Conservation (phyloP, 2,888 invertebrate genomes). For the Aromia moschata region DNA sequence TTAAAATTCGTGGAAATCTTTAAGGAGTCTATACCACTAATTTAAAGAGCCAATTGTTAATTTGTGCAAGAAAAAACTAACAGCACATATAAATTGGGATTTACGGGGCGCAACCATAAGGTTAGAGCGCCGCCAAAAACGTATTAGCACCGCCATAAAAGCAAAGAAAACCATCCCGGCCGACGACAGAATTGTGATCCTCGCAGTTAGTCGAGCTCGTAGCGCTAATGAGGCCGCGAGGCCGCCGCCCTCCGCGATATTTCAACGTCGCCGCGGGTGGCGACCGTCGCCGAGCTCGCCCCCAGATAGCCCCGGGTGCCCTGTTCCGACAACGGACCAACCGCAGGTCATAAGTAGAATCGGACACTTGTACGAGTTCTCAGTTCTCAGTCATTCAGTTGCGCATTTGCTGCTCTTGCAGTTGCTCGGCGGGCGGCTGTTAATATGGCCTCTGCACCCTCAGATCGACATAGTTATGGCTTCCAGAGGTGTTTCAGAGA, state of each 20-base stretch:
- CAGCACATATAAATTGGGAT: background rate
- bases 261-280: constrained; percentile 31
- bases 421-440: too few species aligned
- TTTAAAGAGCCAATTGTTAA: too few species aligned
- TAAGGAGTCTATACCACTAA: too few species aligned
- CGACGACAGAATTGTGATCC: constrained; percentile 34
- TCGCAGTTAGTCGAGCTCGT: constrained; percentile 25
- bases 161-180: constrained; percentile 24
- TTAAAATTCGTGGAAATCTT: too few species aligned
- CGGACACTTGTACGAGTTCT: too few species aligned
- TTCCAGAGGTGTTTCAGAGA: too few species aligned
- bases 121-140: constrained; percentile 18
- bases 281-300: constrained; percentile 18
- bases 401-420: too few species aligned
- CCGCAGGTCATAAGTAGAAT: constrained; percentile 26
- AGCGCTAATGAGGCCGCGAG: constrained; percentile 34
- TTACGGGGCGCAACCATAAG: background rate
- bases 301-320: constrained; percentile 7
- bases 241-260: constrained; percentile 31
- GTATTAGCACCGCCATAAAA: constrained; percentile 12
- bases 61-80: too few species aligned
- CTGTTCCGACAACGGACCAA: constrained; percentile 4
- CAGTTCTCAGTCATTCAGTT: too few species aligned
- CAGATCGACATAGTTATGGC: too few species aligned
- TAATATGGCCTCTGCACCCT: too few species aligned